Evolutionary conservation across 2,113 vertebrate genomes (phyloP).

Genomic region (Cyanoderma ruficeps): DNA sequence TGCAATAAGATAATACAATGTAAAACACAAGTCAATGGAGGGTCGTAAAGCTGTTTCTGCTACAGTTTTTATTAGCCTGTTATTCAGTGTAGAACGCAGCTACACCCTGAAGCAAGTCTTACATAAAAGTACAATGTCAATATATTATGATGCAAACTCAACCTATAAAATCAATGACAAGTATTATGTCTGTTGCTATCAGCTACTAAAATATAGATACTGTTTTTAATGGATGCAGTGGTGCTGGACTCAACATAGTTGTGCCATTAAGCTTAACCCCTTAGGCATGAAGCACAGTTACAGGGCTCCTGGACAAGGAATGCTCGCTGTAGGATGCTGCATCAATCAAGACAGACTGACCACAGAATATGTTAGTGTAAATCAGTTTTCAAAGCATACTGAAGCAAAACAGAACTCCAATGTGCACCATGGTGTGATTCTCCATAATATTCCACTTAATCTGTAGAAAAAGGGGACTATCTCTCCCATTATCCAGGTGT

Average conservation of each 20-base stretch:
- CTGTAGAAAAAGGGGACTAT: not conserved
- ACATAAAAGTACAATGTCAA: slow-evolving; percentile 70
- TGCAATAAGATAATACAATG: slow-evolving; percentile 77
- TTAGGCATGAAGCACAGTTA: slow-evolving; percentile 6
- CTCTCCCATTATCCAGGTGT: not conserved
- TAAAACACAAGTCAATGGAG: slow-evolving; percentile 80
- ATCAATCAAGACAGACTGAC: not conserved
- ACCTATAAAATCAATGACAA: slow-evolving; percentile 78
- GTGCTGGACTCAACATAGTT: not conserved
- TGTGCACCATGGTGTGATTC: not conserved
- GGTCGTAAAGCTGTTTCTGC: slow-evolving; percentile 76
- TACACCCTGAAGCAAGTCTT: slow-evolving; percentile 75
- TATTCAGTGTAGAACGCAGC: slow-evolving; percentile 68
- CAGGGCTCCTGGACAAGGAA: not conserved
- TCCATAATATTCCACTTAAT: not conserved
- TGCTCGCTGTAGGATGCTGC: not conserved
- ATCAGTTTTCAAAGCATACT: not conserved
- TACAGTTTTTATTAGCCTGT: slow-evolving; percentile 79
- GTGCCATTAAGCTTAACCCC: slow-evolving; percentile 47
- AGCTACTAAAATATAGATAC: slow-evolving; percentile 71
- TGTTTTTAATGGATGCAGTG: slow-evolving; percentile 55
- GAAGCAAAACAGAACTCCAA: not conserved
- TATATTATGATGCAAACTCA: slow-evolving; percentile 79
- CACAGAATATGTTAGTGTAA: not conserved
- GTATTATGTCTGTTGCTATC: slow-evolving; percentile 68